Base-by-base conservation (phyloP, 1,140 invertebrate genomes). In the Zaprionus vittiger region DNA sequence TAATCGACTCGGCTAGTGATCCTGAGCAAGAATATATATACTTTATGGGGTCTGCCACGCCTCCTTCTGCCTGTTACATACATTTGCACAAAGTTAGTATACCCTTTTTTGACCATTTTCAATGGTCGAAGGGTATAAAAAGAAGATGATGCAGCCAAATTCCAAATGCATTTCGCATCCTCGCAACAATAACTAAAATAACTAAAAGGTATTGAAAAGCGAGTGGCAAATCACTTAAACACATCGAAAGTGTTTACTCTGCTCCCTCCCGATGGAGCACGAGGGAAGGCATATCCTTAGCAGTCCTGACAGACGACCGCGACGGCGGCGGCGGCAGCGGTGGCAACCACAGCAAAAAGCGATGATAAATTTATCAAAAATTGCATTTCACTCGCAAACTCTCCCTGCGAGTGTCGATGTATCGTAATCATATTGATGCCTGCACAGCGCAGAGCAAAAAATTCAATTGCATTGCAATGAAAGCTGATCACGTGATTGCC, bases 401-500 rank as follows among this genome's bases (percentile, higher is more conserved):
- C 47, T 61, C 31, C 22, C 28, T 49, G 52, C 38, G 63, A 34
- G 37, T 49, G 38, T 65, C 26, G 22, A 28, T 59, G 28, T 54
- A 59, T 37, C 44, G 69, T 65, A 57, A 57, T 59, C 67, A 57
- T 56, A 67, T 67, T 67, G 73, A 52, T 70, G 59, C 57, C 44
- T 26, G 41, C 22, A 31, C 59, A 44, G 37, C 59, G 47, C 44
- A 24, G 20, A 12, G 44, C 57, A 63, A 69, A 73, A 69, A 79
- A 38, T 71, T 65, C 72, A 82, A 82, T 85, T 80, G 72, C 65
- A 83, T 73, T 80, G 77, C 52, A 77, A 63, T 57, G 69, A 49
- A 72, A 64, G 69, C 55, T 61, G 65, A 65, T 73, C 80, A 87
- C 84, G 80, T 83, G 77, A 80, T 80, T 67, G 67, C 65, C 73